These are phyloP conservation scores for Galerucella nymphaeae DNA, from an alignment of 2,888 invertebrate species.

Conservation along the genomic window DNA sequence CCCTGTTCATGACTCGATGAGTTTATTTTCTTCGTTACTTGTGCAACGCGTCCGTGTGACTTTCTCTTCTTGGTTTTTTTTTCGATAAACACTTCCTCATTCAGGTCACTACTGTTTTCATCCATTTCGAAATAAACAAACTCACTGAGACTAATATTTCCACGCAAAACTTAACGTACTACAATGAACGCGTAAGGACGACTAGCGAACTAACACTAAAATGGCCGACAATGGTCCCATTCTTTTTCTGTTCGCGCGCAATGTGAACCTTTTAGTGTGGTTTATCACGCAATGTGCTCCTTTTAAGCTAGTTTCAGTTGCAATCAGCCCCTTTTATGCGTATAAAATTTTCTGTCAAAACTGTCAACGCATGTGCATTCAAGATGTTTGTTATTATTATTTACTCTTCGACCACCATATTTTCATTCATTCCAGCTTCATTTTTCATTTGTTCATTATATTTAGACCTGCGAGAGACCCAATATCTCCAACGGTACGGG, in stretches of 20 bases:
- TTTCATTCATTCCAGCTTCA: too few species aligned
- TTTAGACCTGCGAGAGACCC: too few species aligned
- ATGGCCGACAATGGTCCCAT: slow-evolving; percentile 1
- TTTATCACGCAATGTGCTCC: background rate
- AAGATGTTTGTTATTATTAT: too few species aligned
- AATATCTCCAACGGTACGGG: too few species aligned
- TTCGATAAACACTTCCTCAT: background rate
- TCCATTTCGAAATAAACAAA: slow-evolving; percentile 4
- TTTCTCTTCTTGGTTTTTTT: slow-evolving; percentile 12
- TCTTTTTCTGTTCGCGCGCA: background rate
- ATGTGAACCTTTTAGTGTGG: slow-evolving; percentile 1
- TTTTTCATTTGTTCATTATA: too few species aligned
- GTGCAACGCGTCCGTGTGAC: background rate
- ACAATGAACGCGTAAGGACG: background rate
- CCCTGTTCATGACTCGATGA: background rate
- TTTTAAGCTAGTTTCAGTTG: background rate
- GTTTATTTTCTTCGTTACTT: background rate
- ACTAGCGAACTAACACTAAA: background rate
- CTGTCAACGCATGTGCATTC: too few species aligned
- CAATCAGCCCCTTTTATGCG: slow-evolving; percentile 7
- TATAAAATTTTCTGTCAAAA: background rate
- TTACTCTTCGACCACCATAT: too few species aligned
- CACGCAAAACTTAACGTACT: background rate
- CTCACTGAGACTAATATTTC: background rate
- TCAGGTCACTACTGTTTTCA: background rate